Conservation (phyloP, 2,113 vertebrate species). For the Caloenas nicobarica region DNA sequence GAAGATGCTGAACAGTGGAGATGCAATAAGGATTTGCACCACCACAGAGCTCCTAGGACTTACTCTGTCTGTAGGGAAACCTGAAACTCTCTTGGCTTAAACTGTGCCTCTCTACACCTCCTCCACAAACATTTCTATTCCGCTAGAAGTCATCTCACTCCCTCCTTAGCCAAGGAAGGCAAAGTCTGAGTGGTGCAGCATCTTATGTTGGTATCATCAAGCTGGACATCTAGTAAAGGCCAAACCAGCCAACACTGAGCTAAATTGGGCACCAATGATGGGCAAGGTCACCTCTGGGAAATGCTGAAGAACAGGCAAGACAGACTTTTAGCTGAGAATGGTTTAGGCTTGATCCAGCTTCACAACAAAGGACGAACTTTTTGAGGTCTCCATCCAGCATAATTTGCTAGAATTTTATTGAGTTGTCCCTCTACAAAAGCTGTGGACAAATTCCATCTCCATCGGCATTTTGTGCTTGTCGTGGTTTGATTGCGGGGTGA, state of each 20-base stretch:
- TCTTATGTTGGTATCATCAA: background rate
- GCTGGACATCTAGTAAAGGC: background rate
- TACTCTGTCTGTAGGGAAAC: background rate
- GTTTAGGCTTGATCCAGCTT: background rate
- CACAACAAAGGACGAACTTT: background rate
- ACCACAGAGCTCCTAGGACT: background rate
- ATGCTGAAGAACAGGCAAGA: background rate
- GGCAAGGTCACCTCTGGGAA: background rate
- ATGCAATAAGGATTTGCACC: background rate
- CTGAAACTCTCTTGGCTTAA: background rate
- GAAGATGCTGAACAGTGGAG: background rate
- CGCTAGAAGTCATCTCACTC: background rate
- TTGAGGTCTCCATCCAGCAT: background rate
- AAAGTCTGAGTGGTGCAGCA: background rate
- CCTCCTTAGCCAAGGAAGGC: background rate
- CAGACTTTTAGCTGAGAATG: background rate
- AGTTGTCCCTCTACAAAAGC: background rate
- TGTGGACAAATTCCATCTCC: background rate
- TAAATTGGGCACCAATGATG: accelerated
- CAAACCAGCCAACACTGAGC: background rate
- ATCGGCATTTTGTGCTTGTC: accelerated
- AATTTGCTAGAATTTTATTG: background rate
- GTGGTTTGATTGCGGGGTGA: no score
- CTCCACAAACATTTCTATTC: background rate
- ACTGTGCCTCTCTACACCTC: background rate